Conservation (phyloP, 2,797 vertebrate genomes). For the Trachurus trachurus region DNA sequence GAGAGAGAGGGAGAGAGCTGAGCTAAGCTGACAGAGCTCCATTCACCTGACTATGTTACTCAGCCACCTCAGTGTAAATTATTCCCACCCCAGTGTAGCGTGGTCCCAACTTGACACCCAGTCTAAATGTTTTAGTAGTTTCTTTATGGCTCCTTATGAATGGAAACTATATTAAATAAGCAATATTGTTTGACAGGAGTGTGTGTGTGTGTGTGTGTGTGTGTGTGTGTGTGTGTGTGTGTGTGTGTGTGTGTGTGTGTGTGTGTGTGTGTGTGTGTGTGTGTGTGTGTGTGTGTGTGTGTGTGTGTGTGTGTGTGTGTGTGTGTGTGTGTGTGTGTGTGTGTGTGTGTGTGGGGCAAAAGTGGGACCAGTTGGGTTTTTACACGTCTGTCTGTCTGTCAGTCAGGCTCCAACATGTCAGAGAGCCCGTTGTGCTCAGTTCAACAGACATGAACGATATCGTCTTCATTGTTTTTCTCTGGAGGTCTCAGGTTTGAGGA, state of each 20-base stretch:
- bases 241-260: no score
- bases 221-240: no score
- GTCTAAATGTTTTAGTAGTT: slow-evolving; percentile 61
- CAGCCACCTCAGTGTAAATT: slow-evolving; percentile 15
- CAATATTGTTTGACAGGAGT: background rate
- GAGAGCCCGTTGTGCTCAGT: background rate
- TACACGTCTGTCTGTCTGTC: background rate
- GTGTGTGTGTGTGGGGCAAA: no score
- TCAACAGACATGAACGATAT: slow-evolving; percentile 8
- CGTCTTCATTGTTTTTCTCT: slow-evolving; percentile 12
- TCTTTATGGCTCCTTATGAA: slow-evolving; percentile 6
- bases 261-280: no score
- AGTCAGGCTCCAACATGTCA: slow-evolving; percentile 36
- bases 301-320: no score
- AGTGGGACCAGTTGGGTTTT: background rate
- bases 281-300: no score
- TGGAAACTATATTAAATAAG: slow-evolving; percentile 23
- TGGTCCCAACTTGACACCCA: slow-evolving; percentile 57
- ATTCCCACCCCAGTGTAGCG: background rate
- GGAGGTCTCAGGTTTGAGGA: slow-evolving; percentile 7
- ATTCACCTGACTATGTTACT: slow-evolving; percentile 25
- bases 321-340: no score
- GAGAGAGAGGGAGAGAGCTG: background rate
- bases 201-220: no score
- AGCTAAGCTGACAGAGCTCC: background rate